These are phyloP conservation scores for Erebia aethiops DNA, from an alignment of 2,888 invertebrate species.

Conservation along the genomic window DNA sequence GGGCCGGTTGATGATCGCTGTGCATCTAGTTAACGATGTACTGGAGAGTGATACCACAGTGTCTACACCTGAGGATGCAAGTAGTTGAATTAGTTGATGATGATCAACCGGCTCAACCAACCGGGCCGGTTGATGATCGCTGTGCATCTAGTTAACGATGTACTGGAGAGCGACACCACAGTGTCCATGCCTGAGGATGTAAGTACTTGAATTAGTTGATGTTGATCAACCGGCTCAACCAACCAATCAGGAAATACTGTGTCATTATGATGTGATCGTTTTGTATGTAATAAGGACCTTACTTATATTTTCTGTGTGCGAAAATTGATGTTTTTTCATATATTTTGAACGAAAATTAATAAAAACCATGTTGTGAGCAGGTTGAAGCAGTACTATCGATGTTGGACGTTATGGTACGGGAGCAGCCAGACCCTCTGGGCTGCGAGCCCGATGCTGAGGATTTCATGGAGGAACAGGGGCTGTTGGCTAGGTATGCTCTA, in stretches of 20 bases:
- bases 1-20: constrained; percentile 92
- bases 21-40: constrained; percentile 94
- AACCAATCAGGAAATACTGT: too few relatives aligned
- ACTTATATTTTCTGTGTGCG: too few relatives aligned
- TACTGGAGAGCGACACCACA: constrained; percentile 93
- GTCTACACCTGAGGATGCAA: constrained; percentile 90
- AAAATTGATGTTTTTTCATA: too few relatives aligned
- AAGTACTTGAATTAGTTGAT: constrained; percentile 50
- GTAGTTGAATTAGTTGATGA: constrained; percentile 56
- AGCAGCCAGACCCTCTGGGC: constrained; percentile 89
- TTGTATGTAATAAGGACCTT: too few relatives aligned
- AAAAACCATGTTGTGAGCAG: constrained; percentile 54
- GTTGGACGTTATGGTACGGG: constrained; percentile 92
- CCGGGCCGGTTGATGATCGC: constrained; percentile 93
- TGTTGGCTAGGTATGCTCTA: constrained; percentile 88
- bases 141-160: constrained; percentile 94
- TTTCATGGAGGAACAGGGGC: constrained; percentile 97
- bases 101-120: constrained; percentile 94
- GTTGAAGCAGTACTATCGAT: constrained; percentile 90
- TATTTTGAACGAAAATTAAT: background rate
- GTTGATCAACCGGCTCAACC: constrained; percentile 90
- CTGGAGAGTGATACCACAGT: constrained; percentile 94
- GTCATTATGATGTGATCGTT: too few relatives aligned
- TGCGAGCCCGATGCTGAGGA: constrained; percentile 94
- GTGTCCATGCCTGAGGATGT: constrained; percentile 94